Evolutionary conservation across 2,797 vertebrate species (phyloP).

Genomic region (Bryconaethiops microstoma): DNA sequence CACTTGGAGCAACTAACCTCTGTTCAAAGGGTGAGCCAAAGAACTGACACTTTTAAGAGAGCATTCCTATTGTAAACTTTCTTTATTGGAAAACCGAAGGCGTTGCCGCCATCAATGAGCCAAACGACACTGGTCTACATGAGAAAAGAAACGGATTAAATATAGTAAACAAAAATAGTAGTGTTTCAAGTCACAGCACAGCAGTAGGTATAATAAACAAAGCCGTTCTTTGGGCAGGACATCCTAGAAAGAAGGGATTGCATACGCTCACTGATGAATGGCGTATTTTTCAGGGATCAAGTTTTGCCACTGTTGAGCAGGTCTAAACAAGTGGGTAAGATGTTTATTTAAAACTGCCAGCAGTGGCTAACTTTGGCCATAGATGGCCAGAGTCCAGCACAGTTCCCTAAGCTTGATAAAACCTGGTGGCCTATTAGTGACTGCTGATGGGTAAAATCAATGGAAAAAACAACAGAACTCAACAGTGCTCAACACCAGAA

Average conservation of each 20-base stretch:
- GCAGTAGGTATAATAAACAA: neutral
- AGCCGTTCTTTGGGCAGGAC: constrained; percentile 8
- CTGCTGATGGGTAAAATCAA: neutral
- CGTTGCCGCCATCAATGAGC: constrained; percentile 29
- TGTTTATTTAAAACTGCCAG: neutral
- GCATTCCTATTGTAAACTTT: neutral
- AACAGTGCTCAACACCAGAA: neutral
- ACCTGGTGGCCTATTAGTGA: neutral
- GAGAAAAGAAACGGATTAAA: constrained; percentile 30
- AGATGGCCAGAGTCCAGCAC: neutral
- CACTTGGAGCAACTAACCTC: neutral
- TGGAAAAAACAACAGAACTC: neutral
- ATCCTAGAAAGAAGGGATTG: neutral
- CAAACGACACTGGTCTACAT: constrained; percentile 29
- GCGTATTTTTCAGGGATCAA: neutral
- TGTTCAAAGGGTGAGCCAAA: neutral
- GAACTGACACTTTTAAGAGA: constrained; percentile 14
- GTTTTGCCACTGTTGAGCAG: neutral
- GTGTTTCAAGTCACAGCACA: constrained; percentile 19
- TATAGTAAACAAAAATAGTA: constrained; percentile 22
- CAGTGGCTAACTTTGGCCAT: too few species aligned
- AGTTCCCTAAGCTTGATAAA: neutral
- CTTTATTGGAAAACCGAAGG: constrained; percentile 53
- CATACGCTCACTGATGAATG: neutral
- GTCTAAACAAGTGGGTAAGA: neutral